phyloP scores from a whole-genome alignment of 1,140 invertebrate species.

The Medauroidea extradentata region DNA sequence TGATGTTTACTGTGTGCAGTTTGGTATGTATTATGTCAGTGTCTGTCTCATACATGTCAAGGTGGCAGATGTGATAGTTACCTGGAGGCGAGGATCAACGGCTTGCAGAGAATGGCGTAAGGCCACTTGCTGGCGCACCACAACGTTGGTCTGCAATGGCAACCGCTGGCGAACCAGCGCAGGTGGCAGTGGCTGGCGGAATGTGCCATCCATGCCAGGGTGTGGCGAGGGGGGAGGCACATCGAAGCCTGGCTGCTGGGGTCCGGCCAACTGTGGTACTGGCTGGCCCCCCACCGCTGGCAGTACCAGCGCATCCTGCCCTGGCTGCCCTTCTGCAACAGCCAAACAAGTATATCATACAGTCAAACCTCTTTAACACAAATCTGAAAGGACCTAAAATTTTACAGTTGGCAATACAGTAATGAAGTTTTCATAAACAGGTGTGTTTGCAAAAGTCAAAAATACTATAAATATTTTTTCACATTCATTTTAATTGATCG shows the following conservation, averaged over 20 bases:
- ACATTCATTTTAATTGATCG: no score
- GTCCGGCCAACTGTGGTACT: background rate
- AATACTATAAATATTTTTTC: no score
- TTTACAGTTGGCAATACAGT: no score
- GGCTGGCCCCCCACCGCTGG: background rate
- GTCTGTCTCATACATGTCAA: no score
- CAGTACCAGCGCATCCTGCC: background rate
- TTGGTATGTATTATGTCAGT: no score
- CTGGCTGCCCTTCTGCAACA: background rate
- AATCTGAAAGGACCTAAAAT: no score
- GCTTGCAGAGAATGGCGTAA: conserved; percentile 15
- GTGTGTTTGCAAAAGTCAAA: no score
- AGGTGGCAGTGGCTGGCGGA: conserved; percentile 55
- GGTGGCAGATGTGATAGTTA: background rate
- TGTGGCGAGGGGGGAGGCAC: background rate
- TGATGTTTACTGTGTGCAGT: no score
- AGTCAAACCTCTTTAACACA: no score
- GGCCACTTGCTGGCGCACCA: conserved; percentile 5
- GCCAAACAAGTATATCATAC: no score
- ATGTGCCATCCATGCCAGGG: conserved; percentile 37
- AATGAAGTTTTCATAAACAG: no score
- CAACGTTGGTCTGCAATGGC: conserved; percentile 26
- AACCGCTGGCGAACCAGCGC: conserved; percentile 47
- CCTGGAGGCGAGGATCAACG: conserved; percentile 16
- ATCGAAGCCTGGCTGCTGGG: no score